Evolutionary conservation across 2,888 invertebrate genomes (phyloP).

Genomic region (Tenodera sinensis): DNA sequence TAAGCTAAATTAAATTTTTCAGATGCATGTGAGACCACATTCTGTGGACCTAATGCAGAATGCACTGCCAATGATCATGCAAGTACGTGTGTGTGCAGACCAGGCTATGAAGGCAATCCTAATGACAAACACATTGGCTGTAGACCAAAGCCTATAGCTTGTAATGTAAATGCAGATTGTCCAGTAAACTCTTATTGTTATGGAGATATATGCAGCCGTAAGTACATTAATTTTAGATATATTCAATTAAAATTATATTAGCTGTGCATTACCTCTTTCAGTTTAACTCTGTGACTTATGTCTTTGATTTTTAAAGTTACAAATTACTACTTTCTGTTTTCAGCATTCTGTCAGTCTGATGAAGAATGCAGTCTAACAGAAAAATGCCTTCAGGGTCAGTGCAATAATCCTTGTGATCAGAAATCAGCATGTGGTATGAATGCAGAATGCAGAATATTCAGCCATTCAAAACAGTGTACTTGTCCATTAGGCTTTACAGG

Average conservation of each 20-base stretch:
- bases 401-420: constrained; percentile 72
- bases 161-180: constrained; percentile 69
- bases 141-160: constrained; percentile 67
- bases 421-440: constrained; percentile 80
- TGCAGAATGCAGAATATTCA: constrained; percentile 67
- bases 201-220: constrained; percentile 76
- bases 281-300: not conserved
- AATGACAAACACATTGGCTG: constrained; percentile 68
- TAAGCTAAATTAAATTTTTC: constrained; percentile 32
- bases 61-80: constrained; percentile 73
- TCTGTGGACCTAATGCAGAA: constrained; percentile 81
- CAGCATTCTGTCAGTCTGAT: constrained; percentile 73
- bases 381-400: constrained; percentile 77
- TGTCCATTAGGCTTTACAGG: constrained; percentile 86
- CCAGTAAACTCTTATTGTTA: constrained; percentile 77
- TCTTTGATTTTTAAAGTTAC: not conserved
- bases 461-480: constrained; percentile 73
- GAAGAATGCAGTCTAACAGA: constrained; percentile 77
- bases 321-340: constrained; percentile 32
- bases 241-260: not conserved
- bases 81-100: constrained; percentile 73
- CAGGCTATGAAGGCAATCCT: constrained; percentile 75
- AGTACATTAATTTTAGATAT: constrained; percentile 42
- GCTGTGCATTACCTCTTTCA: too few species aligned
- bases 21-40: constrained; percentile 74